phyloP scores from a whole-genome alignment of 2,113 vertebrate genomes.

The Silurus asotus region DNA sequence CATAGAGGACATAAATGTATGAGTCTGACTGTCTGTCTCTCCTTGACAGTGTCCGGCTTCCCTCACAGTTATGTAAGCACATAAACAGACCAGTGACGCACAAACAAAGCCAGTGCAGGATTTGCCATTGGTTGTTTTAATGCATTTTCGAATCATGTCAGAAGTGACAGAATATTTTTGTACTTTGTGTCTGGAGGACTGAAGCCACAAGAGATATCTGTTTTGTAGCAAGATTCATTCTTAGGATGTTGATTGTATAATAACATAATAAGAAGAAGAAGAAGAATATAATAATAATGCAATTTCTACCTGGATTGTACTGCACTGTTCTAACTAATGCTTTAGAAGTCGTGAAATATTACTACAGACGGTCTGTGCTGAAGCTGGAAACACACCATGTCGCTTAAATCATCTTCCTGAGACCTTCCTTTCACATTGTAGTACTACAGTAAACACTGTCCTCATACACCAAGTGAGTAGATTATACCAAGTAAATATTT shows the following conservation, averaged over 20 bases:
- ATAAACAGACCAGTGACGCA: constrained; percentile 38
- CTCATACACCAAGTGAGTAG: neutral
- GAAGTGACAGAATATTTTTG: neutral
- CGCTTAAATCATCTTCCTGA: neutral
- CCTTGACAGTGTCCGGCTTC: neutral
- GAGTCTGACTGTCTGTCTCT: constrained; percentile 19
- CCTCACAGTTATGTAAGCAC: constrained; percentile 30
- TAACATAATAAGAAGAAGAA: neutral
- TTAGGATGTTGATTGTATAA: neutral
- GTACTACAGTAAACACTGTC: neutral
- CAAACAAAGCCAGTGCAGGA: neutral
- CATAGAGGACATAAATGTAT: constrained; percentile 15
- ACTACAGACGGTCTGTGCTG: neutral
- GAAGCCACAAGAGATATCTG: neutral
- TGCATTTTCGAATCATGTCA: neutral
- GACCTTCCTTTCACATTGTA: neutral
- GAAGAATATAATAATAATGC: neutral
- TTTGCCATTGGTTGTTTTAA: constrained; percentile 6
- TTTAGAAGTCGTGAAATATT: neutral
- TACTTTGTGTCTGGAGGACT: neutral
- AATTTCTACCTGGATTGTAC: too few relatives aligned
- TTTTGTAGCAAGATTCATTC: neutral
- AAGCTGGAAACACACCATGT: constrained; percentile 6
- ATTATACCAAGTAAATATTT: neutral
- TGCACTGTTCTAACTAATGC: too few relatives aligned